Evolutionary conservation across 2,888 invertebrate species (phyloP).

Genomic region (Lutraria lutraria): DNA sequence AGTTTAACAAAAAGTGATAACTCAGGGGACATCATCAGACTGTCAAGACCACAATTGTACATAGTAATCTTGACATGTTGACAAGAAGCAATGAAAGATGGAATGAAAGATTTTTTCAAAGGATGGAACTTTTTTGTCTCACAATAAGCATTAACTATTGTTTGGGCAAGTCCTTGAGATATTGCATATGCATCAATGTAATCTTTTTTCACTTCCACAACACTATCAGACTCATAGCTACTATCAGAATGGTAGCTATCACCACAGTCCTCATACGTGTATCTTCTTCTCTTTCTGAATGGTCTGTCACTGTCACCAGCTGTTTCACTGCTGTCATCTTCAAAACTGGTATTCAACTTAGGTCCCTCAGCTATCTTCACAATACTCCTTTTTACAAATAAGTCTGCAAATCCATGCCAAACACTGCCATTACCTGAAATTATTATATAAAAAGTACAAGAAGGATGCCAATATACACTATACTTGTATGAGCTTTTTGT

Average conservation of each 20-base stretch:
- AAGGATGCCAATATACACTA: not conserved
- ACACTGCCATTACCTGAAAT: slow-evolving; percentile 1
- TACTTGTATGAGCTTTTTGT: slow-evolving; percentile 1
- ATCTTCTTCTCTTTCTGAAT: slow-evolving; percentile 1
- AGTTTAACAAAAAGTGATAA: slow-evolving; percentile 1
- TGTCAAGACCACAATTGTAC: not conserved
- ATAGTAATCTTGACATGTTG: slow-evolving; percentile 1
- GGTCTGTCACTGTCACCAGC: not conserved
- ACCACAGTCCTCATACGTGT: not conserved
- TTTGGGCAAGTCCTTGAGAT: slow-evolving; percentile 1
- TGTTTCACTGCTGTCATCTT: slow-evolving; percentile 1
- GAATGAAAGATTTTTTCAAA: slow-evolving; percentile 1
- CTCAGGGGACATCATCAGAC: slow-evolving; percentile 1
- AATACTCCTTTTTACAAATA: not conserved
- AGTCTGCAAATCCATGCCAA: slow-evolving; percentile 1
- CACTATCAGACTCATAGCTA: slow-evolving; percentile 1
- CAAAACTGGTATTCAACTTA: slow-evolving; percentile 1
- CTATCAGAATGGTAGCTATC: not conserved
- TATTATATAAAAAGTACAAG: not conserved
- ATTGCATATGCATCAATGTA: slow-evolving; percentile 1
- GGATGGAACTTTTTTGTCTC: slow-evolving; percentile 1
- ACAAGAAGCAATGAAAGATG: slow-evolving; percentile 1
- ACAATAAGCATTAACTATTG: slow-evolving; percentile 1
- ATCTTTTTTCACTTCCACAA: slow-evolving; percentile 1
- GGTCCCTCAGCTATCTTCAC: slow-evolving; percentile 1